Evolutionary conservation across 2,888 invertebrate genomes (phyloP), one percentile per base, ranked within the genome.

Genomic region (Amblyjoppa fuscipennis): DNA sequence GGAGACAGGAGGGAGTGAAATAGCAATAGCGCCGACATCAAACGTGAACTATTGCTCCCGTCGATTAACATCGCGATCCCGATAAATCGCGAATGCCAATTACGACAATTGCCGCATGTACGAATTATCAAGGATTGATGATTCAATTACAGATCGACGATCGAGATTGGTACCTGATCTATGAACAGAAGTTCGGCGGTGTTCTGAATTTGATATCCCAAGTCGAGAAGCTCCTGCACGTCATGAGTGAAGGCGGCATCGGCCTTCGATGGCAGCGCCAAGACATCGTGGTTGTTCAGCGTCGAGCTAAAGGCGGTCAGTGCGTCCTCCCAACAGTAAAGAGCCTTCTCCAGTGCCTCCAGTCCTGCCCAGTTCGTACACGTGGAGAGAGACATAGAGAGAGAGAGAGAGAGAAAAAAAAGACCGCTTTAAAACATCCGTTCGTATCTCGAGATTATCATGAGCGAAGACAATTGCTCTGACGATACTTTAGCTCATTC

Each of bases 241-340:
- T 95, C 94, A 91, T 96, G 95, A 0, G 96, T 96, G 94, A 98
- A 98, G 93, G 97, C 97, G 0, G 98, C 97, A 93, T 98, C 98
- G 92, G 98, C 98, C 25, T 97, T 96, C 31, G 97, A 97, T 11
- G 97, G 96, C 88, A 98, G 95, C 49, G 97, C 96, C 68, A 96
- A 94, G 0, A 97, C 95, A 41, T 93, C 93, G 49, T 83, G 59
- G 90, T 96, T 95, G 92, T 96, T 95, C 77, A 96, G 95, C 85
- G 94, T 92, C 25, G 96, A 94, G 56, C 96, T 96, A 92, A 98
- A 98, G 56, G 97, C 96, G 0, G 97, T 96, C 88, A 99, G 94
- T 13, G 99, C 98, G 94, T 99, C 98, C 94, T 99, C 99, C 99
- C 99, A 99, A 93, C 97, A 98, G 93, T 97, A 97, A 89, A 99